Evolutionary conservation across 2,113 vertebrate genomes (phyloP).

Genomic region (cat (Felis catus)): F.catus_Fca126_mat1.0 CM031414.1:105259001-105259500

Average conservation of each 20-base stretch:
- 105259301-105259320: no score
- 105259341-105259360: no score
- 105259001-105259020: neutral
- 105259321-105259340: no score
- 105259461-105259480: neutral
- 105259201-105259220: no score
- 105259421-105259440: neutral
- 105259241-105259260: no score
- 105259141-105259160: neutral
- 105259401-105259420: neutral
- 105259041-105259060: neutral
- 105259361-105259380: no score
- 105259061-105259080: neutral
- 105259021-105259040: neutral
- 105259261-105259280: no score
- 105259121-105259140: neutral
- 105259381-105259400: no score
- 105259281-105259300: no score
- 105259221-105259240: no score
- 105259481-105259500: slow-evolving; percentile 21
- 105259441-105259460: neutral
- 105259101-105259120: accelerated
- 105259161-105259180: no score
- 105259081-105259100: neutral
- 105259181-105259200: no score